phyloP scores from a whole-genome alignment of 2,113 vertebrate genomes.

The Entelurus aequoreus region DNA sequence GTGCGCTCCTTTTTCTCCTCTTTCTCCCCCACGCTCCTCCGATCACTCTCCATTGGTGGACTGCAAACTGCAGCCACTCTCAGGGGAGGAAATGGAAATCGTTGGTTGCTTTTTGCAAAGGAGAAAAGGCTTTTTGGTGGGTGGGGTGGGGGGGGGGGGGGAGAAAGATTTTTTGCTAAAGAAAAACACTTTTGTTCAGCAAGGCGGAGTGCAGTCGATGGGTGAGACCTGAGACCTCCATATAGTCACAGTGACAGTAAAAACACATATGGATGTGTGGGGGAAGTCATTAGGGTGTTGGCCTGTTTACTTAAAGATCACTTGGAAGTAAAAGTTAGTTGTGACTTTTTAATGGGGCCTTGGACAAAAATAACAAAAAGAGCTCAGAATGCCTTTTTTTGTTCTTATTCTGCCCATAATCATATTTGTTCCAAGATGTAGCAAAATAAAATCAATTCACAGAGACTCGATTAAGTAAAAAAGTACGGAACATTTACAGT shows the following conservation, averaged over 20 bases:
- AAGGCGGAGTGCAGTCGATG: slow-evolving; percentile 12
- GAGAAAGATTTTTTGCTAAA: slow-evolving; percentile 30
- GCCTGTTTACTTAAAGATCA: too few species aligned
- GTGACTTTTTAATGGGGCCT: too few species aligned
- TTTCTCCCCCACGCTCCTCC: slow-evolving; percentile 12
- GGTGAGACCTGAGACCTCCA: slow-evolving; percentile 1
- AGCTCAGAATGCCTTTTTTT: too few species aligned
- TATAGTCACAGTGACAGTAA: not conserved
- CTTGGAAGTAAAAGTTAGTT: too few species aligned
- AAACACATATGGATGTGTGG: too few species aligned
- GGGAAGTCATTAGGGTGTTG: too few species aligned
- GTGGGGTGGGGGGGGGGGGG: not conserved
- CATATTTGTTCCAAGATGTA: too few species aligned
- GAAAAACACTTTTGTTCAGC: slow-evolving; percentile 15
- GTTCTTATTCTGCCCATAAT: too few species aligned
- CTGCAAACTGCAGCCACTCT: slow-evolving; percentile 34
- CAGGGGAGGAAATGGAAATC: slow-evolving; percentile 44
- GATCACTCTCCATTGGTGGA: slow-evolving; percentile 42
- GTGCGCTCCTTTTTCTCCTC: slow-evolving; percentile 11
- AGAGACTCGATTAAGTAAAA: too few species aligned
- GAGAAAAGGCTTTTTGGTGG: slow-evolving; percentile 28
- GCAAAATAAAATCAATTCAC: too few species aligned
- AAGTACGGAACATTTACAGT: too few species aligned
- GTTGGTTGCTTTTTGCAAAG: slow-evolving; percentile 35
- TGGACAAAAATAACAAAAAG: too few species aligned